Conservation (phyloP, 2,113 vertebrate species). For the Mionectes macconnelli region DNA sequence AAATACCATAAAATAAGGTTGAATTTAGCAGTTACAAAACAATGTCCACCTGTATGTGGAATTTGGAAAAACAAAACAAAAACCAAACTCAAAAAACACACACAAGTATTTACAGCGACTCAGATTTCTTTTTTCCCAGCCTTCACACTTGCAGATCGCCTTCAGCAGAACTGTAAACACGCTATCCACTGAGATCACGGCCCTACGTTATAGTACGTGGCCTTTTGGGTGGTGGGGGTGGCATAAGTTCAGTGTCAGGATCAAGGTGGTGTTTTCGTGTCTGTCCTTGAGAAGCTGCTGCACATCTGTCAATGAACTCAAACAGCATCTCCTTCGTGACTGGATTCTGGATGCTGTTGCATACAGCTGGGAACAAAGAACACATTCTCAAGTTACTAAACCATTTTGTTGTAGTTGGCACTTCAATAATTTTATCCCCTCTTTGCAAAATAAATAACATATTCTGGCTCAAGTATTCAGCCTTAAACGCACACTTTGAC, state of each 20-base stretch:
- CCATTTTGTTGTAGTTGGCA: accelerated
- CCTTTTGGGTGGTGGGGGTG: constrained; percentile 93
- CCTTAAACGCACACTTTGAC: neutral
- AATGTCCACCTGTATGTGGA: constrained; percentile 51
- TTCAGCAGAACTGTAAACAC: constrained; percentile 56
- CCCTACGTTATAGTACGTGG: constrained; percentile 77
- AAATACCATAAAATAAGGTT: constrained; percentile 62
- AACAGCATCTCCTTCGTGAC: constrained; percentile 96
- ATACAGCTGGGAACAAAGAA: constrained; percentile 84
- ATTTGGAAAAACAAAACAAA: neutral
- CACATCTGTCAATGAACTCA: constrained; percentile 87
- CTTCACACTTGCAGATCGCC: neutral
- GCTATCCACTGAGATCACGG: neutral
- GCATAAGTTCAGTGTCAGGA: constrained; percentile 93
- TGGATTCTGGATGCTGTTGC: constrained; percentile 92
- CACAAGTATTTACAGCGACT: constrained; percentile 68
- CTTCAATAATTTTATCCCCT: neutral
- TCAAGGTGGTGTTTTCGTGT: constrained; percentile 83
- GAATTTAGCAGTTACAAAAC: constrained; percentile 66
- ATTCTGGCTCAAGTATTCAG: neutral
- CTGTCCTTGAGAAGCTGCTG: constrained; percentile 80
- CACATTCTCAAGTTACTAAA: neutral
- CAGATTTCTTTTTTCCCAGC: constrained; percentile 4
- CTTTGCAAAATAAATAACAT: neutral
- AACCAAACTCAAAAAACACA: constrained; percentile 1